Evolutionary conservation across 1,140 invertebrate genomes (phyloP), one percentile per base, ranked within the genome.

Genomic region (Pissodes strobi): DNA sequence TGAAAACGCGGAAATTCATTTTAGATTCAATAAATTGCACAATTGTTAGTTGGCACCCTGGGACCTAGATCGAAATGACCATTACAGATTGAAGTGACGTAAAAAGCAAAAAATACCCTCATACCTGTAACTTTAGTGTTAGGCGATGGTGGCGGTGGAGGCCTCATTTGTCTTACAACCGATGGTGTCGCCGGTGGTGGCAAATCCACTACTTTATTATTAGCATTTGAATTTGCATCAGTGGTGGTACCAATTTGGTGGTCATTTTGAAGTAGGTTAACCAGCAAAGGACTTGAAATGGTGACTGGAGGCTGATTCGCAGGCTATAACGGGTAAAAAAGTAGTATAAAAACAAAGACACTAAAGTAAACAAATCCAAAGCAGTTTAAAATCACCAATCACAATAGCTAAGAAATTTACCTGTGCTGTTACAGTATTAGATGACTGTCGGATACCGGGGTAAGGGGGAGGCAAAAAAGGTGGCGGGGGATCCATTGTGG

Each of bases 231-330:
- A 41, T 18, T 59, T 17, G 41, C 45, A 34, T 30, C 41, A 25
- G 65, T 41, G 8, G 60, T 49, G 18, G 48, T 61, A 21, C 45
- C 15, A 18, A 21, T 60, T 61, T 70, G 62, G 21, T 87, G 88
- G 73, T 94, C 92, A 75, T 92, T 95, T 82, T 95, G 93, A 67
- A 96, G 80, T 55, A 96, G 79, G 80, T 96, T 97, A 2, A 96
- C 93, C 39, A 96, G 81, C 52, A 96, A 79, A n/a, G 93, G 93
- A 78, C 92, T 94, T 60, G 92, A 91, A 70, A 92, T 84, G 17
- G 88, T 88, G 25, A 89, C 84, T 70, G 85, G 80, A 37, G 64
- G 79, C 66, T 64, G 76, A 66, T 80, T 80, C 12, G 72, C 73
- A 23, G 78, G 82, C 72, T 80, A 81, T 22, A 79, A 82, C 43